Evolutionary conservation across 2,113 vertebrate genomes (phyloP).

Genomic region (Catharus fuscescens): DNA sequence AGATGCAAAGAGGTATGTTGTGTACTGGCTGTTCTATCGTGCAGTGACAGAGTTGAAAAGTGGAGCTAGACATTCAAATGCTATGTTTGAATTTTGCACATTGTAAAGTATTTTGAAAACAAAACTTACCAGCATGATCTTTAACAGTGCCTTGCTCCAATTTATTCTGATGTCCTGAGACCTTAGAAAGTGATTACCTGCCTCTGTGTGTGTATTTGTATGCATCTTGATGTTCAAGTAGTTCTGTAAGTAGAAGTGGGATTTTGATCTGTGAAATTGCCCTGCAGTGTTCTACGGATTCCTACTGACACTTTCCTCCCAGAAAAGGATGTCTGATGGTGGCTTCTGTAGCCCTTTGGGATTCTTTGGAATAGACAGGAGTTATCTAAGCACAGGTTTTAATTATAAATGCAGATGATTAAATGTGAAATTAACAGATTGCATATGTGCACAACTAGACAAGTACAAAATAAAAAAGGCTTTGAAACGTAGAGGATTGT

Average conservation of each 20-base stretch:
- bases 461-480: neutral
- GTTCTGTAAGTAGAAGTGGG: neutral
- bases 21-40: neutral
- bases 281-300: neutral
- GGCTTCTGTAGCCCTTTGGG: neutral
- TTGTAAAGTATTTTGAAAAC: neutral
- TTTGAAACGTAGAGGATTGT: neutral
- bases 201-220: neutral
- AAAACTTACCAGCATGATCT: neutral
- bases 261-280: neutral
- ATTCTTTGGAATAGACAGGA: neutral
- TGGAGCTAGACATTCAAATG: neutral
- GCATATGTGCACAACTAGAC: neutral
- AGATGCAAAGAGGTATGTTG: conserved; percentile 89
- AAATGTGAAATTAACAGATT: neutral
- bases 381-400: neutral
- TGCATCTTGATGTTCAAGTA: neutral
- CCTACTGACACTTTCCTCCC: neutral
- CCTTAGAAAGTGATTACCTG: neutral
- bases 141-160: neutral
- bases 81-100: neutral
- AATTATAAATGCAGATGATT: neutral
- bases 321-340: neutral
- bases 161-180: neutral
- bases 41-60: neutral